Base-by-base conservation (phyloP, 1,140 invertebrate species). In the Philotrypesis tridentata region DNA sequence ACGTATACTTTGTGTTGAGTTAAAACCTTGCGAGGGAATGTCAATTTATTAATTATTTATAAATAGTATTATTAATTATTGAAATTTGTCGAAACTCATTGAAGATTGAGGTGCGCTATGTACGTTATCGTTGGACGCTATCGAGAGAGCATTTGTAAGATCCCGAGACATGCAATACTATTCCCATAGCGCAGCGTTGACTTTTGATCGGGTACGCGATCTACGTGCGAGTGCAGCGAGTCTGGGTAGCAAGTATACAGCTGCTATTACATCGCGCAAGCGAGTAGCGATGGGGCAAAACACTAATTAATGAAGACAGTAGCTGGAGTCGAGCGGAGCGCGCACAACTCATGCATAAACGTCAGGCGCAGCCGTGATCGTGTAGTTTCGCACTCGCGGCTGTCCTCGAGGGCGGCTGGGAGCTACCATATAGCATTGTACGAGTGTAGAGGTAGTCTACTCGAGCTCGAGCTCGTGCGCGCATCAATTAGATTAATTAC, bases 401-500 rank as follows among this genome's bases (percentile, higher is more conserved):
- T 63, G 65, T 79, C 74, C 76, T 48, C 29, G 60, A 63, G 55
- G 73, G 71, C 72, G 82, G 81, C 80, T 55, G 75, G n/a, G n/a
- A n/a, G n/a, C 82, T 48, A 68, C 67, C 60, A 40, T 23, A 14
- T 23, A 14, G 48, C 4, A 55, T 17, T 55, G n/a, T 55, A 55
- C 48, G 17, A 55, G 21, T 55, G 14, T 55, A 2, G 14, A 31
- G 43, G 40, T 79, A 43, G 60, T 65, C 7, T n/a, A 31, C 37
- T n/a, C 12, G 17, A 25, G 29, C 67, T 7, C 29, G 29, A 43
- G 43, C 25, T 21, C 23, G 71, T 79, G 27, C 23, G 78, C 82
- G 75, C 86, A 75, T 85, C 86, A 85, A 87, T 87, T 87, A 84
- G 84, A 87, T 87, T 87, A 87, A 87, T 87, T 87, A 87, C 74